Conservation (phyloP, 2,797 vertebrate species). For the Fratercula arctica region DNA sequence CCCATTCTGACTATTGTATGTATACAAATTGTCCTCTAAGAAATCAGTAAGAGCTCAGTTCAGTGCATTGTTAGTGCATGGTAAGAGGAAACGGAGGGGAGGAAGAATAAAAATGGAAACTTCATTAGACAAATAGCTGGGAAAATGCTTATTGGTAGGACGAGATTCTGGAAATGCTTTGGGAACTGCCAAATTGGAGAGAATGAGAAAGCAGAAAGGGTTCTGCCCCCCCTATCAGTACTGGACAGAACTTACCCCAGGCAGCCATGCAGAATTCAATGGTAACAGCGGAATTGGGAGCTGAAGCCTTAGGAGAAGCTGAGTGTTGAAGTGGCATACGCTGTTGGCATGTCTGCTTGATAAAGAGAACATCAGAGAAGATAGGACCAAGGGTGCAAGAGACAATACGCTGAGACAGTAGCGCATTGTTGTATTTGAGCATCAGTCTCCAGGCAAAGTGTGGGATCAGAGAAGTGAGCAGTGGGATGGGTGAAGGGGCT, state of each 20-base stretch:
- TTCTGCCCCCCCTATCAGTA: not conserved
- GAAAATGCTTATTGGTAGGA: constrained; percentile 2
- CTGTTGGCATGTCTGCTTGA: not conserved
- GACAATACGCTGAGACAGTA: not conserved
- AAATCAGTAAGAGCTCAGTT: constrained; percentile 32
- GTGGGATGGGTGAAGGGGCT: not conserved
- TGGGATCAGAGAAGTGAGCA: not conserved
- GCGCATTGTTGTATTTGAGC: accelerated
- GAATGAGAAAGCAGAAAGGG: not conserved
- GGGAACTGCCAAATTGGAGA: not conserved
- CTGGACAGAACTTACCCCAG: not conserved
- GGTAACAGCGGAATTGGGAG: not conserved
- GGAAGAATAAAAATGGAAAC: constrained; percentile 57
- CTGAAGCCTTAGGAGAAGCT: not conserved
- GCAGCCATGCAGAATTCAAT: not conserved
- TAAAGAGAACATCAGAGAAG: not conserved
- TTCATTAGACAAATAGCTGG: constrained; percentile 23
- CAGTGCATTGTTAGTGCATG: not conserved
- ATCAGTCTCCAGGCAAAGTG: not conserved
- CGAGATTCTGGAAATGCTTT: constrained; percentile 24
- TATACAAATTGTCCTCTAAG: constrained; percentile 11
- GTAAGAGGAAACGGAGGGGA: constrained; percentile 54
- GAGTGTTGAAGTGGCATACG: not conserved
- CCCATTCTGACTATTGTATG: constrained; percentile 31
- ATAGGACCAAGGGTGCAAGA: not conserved